These are phyloP conservation scores for Dryas iulia DNA, from an alignment of 1,140 invertebrate genomes.

Conservation along the genomic window DNA sequence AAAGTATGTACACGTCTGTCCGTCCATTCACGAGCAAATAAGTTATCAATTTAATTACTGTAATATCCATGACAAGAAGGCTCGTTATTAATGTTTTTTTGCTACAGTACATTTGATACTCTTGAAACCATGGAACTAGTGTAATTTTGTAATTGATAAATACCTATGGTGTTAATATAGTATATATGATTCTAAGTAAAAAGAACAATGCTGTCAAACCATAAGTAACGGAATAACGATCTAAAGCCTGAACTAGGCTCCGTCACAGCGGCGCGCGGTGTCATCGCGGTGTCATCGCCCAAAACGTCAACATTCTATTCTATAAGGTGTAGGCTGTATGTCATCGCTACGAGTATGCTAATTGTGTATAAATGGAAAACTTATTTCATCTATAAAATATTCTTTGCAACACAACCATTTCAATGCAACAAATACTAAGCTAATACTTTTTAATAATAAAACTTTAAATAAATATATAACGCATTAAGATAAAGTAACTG, in stretches of 20 bases:
- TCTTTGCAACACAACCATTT: not conserved
- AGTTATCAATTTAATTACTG: not conserved
- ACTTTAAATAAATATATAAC: too few relatives aligned
- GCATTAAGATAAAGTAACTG: not conserved
- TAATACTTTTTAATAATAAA: too few relatives aligned
- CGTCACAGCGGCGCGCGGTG: not conserved
- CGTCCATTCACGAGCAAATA: not conserved
- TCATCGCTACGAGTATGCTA: not conserved
- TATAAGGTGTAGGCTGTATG: not conserved
- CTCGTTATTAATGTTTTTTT: too few relatives aligned
- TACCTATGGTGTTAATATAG: too few relatives aligned
- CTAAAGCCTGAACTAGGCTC: not conserved
- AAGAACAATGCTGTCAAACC: too few relatives aligned
- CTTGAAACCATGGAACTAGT: too few relatives aligned
- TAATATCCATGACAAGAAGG: too few relatives aligned
- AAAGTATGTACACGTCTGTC: not conserved
- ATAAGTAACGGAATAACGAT: not conserved
- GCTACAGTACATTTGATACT: too few relatives aligned
- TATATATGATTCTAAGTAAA: too few relatives aligned
- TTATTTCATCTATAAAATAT: not conserved
- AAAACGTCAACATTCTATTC: not conserved
- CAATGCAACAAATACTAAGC: too few relatives aligned
- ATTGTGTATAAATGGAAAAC: not conserved
- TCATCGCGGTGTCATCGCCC: not conserved
- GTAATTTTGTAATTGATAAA: too few relatives aligned